Percentiles rank a stretch among this genome's conserved stretches.
Evolutionary conservation across 2,888 invertebrate genomes (phyloP).

Genomic region (Melanargia galathea): DNA sequence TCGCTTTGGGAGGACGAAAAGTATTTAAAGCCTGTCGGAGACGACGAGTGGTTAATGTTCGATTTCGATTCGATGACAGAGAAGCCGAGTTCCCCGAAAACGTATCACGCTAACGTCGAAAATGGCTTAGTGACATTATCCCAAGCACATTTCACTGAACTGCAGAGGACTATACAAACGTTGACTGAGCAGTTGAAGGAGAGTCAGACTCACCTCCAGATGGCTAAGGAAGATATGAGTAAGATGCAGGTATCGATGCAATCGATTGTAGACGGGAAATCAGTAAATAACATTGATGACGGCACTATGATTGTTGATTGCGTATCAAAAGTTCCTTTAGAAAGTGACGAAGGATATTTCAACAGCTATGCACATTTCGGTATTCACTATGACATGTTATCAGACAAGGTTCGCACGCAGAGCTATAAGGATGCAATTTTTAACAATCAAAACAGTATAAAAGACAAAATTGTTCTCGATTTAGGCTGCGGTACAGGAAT

Average conservation of each 20-base stretch:
- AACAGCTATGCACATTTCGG: constrained; percentile 94
- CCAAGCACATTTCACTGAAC: constrained; percentile 82
- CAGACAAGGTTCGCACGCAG: constrained; percentile 92
- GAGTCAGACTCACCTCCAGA: constrained; percentile 80
- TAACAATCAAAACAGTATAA: constrained; percentile 86
- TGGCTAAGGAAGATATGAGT: constrained; percentile 83
- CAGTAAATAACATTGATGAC: constrained; percentile 44
- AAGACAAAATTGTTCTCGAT: constrained; percentile 93
- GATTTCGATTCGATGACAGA: constrained; percentile 83
- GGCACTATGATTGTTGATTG: constrained; percentile 57
- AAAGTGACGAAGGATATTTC: constrained; percentile 90
- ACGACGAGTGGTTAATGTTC: constrained; percentile 92
- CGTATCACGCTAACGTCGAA: constrained; percentile 83
- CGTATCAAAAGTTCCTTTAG: constrained; percentile 77
- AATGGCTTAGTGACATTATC: constrained; percentile 83
- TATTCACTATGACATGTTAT: constrained; percentile 97
- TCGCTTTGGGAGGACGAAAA: constrained; percentile 88
- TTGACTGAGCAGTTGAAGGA: constrained; percentile 83
- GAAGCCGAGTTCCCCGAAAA: constrained; percentile 65
- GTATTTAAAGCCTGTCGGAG: constrained; percentile 88
- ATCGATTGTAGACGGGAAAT: constrained; percentile 74
- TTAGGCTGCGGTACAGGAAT: constrained; percentile 99
- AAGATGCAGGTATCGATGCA: constrained; percentile 84
- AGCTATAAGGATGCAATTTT: constrained; percentile 93
- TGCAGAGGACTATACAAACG: constrained; percentile 82